Conservation (phyloP, 2,797 vertebrate genomes). For the Gorsachius magnificus region DNA sequence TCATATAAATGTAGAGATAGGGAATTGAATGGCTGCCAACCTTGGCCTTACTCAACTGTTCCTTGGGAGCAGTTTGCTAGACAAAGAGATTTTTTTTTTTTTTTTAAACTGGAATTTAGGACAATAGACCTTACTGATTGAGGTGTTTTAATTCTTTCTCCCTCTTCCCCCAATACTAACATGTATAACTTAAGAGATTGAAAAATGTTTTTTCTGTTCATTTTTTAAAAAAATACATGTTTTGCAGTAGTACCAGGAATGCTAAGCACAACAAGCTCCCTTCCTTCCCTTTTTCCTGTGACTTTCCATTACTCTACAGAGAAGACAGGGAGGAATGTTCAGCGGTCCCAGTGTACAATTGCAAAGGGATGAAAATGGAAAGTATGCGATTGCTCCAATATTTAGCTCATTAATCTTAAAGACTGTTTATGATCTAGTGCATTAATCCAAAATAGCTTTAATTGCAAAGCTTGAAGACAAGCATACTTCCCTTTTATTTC, state of each 20-base stretch:
- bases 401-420: constrained; percentile 37
- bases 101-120: constrained; percentile 7
- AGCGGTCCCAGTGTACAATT: neutral
- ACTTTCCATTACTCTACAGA: neutral
- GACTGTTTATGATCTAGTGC: neutral
- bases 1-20: constrained; percentile 44
- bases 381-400: constrained; percentile 23
- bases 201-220: neutral
- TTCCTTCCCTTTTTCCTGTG: neutral
- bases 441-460: neutral
- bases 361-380: constrained; percentile 30
- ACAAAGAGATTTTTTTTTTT: constrained; percentile 43
- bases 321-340: neutral
- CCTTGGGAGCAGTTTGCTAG: constrained; percentile 35
- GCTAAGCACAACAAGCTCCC: neutral
- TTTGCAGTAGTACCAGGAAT: neutral
- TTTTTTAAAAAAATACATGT: neutral
- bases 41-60: constrained; percentile 22
- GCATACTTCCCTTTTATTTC: neutral
- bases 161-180: neutral
- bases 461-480: neutral
- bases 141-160: neutral
- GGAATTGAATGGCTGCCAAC: constrained; percentile 47
- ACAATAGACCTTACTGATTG: neutral
- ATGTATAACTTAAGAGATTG: neutral